Evolutionary conservation across 2,888 invertebrate species (phyloP), one percentile per base, ranked within the genome.

Genomic region (Luperina nickerlii): DNA sequence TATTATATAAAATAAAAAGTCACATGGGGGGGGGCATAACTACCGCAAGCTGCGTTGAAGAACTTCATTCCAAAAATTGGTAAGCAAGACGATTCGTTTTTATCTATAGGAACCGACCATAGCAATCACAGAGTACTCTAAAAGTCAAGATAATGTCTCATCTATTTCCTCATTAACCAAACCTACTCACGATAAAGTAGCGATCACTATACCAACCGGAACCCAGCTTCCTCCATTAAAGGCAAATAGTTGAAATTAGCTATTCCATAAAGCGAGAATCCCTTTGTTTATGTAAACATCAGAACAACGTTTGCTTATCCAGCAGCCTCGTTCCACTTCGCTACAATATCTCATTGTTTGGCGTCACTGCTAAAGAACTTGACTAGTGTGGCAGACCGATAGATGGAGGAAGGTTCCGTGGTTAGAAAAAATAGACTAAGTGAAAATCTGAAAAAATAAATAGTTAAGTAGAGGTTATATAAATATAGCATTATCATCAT

Each of bases 291-390:
- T 71, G 79, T 79, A 77, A 85, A 85, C 70, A 79, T n/a, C 0
- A 60, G 77, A 77, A 86, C 83, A 87, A 78, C 62, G 79, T 78
- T 68, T 74, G 27, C 76, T 86, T 82, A 62, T 76, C 73, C 73
- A 51, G 48, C 42, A 80, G 72, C 86, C 79, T 90, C 85, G 90
- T 83, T 60, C 88, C 79, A 87, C 84, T 85, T 88, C 69, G 69
- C 73, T 73, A 88, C 88, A 91, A 89, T 76, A 84, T 81, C 77
- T 83, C 90, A 87, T 92, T 94, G 93, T 94, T 82, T 89, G 78
- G 67, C 69, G 74, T 76, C 72, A 67, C 51, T 51, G 75, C 66
- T 70, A 24, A 70, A 74, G 60, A 73, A 54, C 65, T 38, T 69
- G 42, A 27, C 38, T 48, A 32, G 24, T n/a, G 62, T 65, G n/a